Evolutionary conservation across 1,140 invertebrate species (phyloP), one percentile per base, ranked within the genome.

Genomic region (Bombus confusus): DNA sequence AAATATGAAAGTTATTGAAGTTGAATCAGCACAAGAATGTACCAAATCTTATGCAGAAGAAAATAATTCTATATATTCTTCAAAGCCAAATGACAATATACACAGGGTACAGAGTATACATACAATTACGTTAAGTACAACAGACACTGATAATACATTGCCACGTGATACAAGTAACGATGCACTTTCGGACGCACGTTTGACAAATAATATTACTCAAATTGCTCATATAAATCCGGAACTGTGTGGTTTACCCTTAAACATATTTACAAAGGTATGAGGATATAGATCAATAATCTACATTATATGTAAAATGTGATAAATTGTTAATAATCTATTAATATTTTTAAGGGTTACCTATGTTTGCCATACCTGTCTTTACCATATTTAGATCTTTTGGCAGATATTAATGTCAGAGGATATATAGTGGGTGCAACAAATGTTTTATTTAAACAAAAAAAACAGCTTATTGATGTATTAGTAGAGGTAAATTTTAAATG

Each of bases 371-470:
- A 99, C 95, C 96, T 99, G 76, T 99, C 98, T 9, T 95, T 99
- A 69, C 98, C 99, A 88, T 99, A 99, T 94, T 97, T 99, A 95
- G 99, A 99, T 95, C 95, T 99, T 69, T 94, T 99, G 43, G 97
- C 97, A 81, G 98, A 99, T 94, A 96, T 97, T 4, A 98, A 98
- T 92, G 97, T 99, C 13, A 96, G 98, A 87, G 98, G 98, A 73
- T 99, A 99, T 95, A 95, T 99, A 62, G 98, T 99, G 86, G 99
- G 99, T 74, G 99, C 99, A 15, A 99, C 99, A 62, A 99, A 99
- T 96, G 97, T 99, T 31, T 95, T 99, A 13, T 99, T 99, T 93
- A 98, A 99, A 94, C 99, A 99, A 92, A 99, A 99, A 92, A 97
- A 97, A 84, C 98, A 99, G 92, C 94, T 99, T 10, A 98, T 98